Evolutionary conservation across 2,113 vertebrate genomes (phyloP).

Genomic region (Vombatus ursinus): DNA sequence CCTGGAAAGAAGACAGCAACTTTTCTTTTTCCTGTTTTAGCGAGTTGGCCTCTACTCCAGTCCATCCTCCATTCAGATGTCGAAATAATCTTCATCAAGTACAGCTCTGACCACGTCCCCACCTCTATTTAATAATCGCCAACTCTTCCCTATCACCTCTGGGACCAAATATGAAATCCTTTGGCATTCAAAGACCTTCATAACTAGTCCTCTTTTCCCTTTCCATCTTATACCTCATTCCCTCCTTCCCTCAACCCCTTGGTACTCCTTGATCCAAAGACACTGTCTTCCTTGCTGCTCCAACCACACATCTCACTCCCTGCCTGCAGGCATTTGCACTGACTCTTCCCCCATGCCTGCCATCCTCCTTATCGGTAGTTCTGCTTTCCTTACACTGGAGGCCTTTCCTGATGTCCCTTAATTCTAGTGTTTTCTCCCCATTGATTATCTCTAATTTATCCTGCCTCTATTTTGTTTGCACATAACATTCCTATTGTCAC

Average conservation of each 20-base stretch:
- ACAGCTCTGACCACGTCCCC: background rate
- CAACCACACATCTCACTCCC: background rate
- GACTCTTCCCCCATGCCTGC: too few relatives aligned
- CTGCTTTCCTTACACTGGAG: background rate
- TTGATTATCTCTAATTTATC: background rate
- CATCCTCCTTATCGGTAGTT: too few relatives aligned
- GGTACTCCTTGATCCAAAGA: too few relatives aligned
- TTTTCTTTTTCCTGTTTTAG: too few relatives aligned
- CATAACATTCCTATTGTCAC: too few relatives aligned
- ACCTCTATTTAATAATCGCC: too few relatives aligned
- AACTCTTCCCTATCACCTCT: too few relatives aligned
- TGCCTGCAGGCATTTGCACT: too few relatives aligned
- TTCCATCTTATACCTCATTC: background rate
- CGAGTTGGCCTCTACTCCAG: background rate
- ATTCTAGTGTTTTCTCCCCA: too few relatives aligned
- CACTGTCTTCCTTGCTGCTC: background rate
- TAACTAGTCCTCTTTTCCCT: background rate
- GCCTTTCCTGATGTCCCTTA: background rate
- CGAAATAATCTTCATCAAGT: background rate
- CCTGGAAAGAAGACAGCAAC: too few relatives aligned
- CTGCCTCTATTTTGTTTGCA: background rate
- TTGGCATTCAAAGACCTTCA: background rate
- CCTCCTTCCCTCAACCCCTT: background rate
- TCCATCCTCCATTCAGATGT: too few relatives aligned
- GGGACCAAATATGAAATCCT: background rate